phyloP scores from a whole-genome alignment of 2,888 invertebrate species.

The Acanthococcus lagerstroemiae region DNA sequence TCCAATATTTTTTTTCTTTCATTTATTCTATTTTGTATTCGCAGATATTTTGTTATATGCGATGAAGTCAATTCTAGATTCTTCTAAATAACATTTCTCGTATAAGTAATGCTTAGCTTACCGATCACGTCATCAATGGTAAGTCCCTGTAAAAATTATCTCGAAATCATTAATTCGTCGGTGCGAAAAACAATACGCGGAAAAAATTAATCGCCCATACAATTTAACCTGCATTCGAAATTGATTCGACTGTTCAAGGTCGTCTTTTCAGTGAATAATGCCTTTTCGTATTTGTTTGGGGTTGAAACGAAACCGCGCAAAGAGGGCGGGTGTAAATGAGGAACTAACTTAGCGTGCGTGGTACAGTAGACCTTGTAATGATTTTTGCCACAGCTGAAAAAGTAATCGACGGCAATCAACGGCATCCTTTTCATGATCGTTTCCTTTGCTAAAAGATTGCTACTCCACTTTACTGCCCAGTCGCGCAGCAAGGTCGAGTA shows the following conservation, averaged over 20 bases:
- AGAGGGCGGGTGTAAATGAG: not conserved
- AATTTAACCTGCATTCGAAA: not conserved
- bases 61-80: too few species aligned
- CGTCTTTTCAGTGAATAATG: not conserved
- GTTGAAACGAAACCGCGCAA: not conserved
- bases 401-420: not conserved
- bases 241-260: not conserved
- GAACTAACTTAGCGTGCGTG: conserved; percentile 19
- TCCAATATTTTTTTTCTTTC: too few species aligned
- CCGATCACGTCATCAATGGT: too few species aligned
- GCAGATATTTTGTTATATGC: too few species aligned
- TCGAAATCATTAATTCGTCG: too few species aligned
- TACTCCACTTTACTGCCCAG: too few species aligned
- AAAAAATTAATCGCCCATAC: not conserved
- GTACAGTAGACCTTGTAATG: conserved; percentile 19
- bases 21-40: too few species aligned
- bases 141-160: too few species aligned
- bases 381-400: not conserved
- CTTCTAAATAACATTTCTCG: too few species aligned
- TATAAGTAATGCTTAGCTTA: too few species aligned
- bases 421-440: not conserved
- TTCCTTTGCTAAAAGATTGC: too few species aligned
- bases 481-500: too few species aligned
- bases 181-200: not conserved
- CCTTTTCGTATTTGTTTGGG: not conserved